Base-by-base conservation (phyloP, 2,113 vertebrate genomes). In the Nyctereutes procyonoides region DNA sequence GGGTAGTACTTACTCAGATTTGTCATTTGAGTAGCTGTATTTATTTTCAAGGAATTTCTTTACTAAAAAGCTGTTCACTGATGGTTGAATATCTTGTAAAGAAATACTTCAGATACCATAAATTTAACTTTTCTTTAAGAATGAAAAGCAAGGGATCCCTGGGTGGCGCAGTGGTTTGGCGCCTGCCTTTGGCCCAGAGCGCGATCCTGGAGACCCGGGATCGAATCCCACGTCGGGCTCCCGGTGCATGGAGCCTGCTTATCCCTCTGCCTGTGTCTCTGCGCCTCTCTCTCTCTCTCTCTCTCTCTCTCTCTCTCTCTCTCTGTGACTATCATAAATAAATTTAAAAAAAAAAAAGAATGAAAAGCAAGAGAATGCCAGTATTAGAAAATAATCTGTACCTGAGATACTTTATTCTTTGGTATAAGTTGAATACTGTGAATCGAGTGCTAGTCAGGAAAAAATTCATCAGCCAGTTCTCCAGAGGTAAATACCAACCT, bases 41-140 rank as follows among this genome's bases (percentile, higher is more conserved):
- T 94, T 95, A 56, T 80, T 98, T 95, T 94, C 76, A 96, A 51
- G 55, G 51, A 93, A 60, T 88, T 86, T 95, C 22, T 96, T 97
- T 28, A 91, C 26, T 83, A 93, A 90, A 96, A 95, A 95, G 15
- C 30, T 93, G 19, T 92, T 95, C 16, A 90, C 0, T 77, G 11
- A 63, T 87, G 15, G 35, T 93, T 96, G 55, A 95, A 19, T 81
- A 87, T 67, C 3, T 74, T 90, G 38, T 63, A 53, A 77, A 84
- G 74, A 35, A 56, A 69, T 24, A 28, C 53, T 38, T 67, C 28
- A 58, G 48, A 24, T 96, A 32, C 11, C 35, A 28, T 77, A 62
- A 81, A 35, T 87, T 86, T 71, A 20, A 62, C 24, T 19, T 73
- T 74, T 55, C 79, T 92, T 48, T 14, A 15, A 77, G 56, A 74